Evolutionary conservation across 1,140 invertebrate species (phyloP).

Genomic region (Harlomillsia oculata): DNA sequence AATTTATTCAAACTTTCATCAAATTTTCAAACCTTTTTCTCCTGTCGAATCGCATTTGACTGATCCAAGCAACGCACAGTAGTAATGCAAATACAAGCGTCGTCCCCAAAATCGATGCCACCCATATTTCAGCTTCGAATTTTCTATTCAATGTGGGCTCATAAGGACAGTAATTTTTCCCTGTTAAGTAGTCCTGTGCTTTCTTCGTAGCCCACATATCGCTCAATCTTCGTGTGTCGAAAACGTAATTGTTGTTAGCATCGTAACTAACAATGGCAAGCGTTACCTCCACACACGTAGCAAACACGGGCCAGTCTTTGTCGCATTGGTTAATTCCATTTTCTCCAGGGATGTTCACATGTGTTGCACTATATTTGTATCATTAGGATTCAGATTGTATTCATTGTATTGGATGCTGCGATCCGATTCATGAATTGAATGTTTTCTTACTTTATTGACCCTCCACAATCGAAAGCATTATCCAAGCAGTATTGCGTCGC

Average conservation of each 20-base stretch:
- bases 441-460: background rate
- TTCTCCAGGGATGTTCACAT: conserved; percentile 4
- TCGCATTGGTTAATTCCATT: conserved; percentile 6
- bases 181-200: background rate
- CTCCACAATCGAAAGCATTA: background rate
- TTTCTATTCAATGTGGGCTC: background rate
- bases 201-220: background rate
- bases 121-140: background rate
- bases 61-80: background rate
- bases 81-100: background rate
- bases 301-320: background rate
- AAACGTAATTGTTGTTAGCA: background rate
- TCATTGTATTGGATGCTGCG: too few relatives aligned
- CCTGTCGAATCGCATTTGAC: background rate
- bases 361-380: background rate
- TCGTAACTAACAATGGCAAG: background rate
- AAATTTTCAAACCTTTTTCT: background rate
- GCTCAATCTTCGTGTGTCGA: background rate
- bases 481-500: conserved; percentile 8
- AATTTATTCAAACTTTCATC: too few relatives aligned
- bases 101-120: background rate
- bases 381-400: too few relatives aligned
- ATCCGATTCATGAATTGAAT: background rate
- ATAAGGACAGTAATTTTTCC: background rate
- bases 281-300: conserved; percentile 1